Evolutionary conservation across 2,113 vertebrate genomes (phyloP).

Genomic region (Propithecus coquereli): DNA sequence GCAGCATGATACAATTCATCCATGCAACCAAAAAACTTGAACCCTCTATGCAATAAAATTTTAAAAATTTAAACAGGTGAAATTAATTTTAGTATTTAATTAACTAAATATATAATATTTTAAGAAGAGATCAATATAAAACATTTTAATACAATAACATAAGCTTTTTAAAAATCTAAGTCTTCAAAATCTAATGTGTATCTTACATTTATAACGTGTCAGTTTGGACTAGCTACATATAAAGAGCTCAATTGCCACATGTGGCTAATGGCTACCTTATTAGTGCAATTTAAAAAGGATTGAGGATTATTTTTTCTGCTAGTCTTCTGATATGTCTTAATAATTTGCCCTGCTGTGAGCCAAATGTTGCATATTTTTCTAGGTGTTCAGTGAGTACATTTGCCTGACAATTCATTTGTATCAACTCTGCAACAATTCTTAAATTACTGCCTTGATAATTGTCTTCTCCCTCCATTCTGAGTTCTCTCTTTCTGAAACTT

Average conservation of each 20-base stretch:
- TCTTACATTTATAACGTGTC: neutral
- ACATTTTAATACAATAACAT: neutral
- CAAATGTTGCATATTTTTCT: neutral
- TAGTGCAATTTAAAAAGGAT: neutral
- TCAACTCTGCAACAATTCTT: neutral
- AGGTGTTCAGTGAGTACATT: neutral
- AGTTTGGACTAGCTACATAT: neutral
- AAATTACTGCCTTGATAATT: neutral
- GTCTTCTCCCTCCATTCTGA: neutral
- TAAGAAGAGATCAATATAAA: neutral
- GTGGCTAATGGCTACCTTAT: no score
- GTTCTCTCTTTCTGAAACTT: neutral
- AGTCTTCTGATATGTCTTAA: neutral
- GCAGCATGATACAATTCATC: no score
- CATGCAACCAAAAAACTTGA: no score
- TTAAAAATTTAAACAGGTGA: neutral
- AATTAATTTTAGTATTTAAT: slow-evolving; percentile 20
- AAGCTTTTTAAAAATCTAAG: neutral
- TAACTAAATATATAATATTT: neutral
- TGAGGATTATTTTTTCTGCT: no score
- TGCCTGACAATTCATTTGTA: neutral
- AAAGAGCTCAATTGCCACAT: neutral
- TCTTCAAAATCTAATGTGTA: neutral
- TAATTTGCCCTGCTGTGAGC: neutral
- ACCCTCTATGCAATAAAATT: no score